Base-by-base conservation (phyloP, 2,888 invertebrate species). In the Tyria jacobaeae region DNA sequence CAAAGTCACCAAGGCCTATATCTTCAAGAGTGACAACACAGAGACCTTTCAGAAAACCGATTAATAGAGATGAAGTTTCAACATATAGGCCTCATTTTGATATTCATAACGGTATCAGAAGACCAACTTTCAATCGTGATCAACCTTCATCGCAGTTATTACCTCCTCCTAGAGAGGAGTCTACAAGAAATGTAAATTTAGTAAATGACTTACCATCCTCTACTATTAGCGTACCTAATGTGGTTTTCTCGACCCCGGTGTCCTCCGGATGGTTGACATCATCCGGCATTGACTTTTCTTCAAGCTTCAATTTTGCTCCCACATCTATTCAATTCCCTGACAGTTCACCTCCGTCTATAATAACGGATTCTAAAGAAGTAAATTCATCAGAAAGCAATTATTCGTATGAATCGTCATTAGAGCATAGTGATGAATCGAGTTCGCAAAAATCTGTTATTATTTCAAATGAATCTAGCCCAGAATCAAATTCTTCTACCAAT, bases 221-320 rank as follows among this genome's bases (percentile, higher is more conserved):
- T 27, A 81, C 82, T 17, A 64, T 75, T n/a, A 77, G 68, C 49
- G 60, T 75, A 39, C 73, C 90, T 27, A 87, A 86, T 60, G 73
- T 94, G 52, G 84, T 94, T 44, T 94, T 94, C 85, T 93, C 94
- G 34, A 90, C 92, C 15, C 86, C 90, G 1, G 83, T 87, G 35
- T 93, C 93, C 44, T 89, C 94, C 37, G 90, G 92, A 48, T 94
- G 94, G 94, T 67, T 92, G 44, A 94, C 93, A 9, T 93, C 94
- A 60, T 89, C 92, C 31, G 88, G 88, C 27, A 75, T 92, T 57
- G 93, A 89, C 51, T 93, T 92, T 68, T 88, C 92, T 37, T 91
- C 93, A 27, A 88, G 87, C 62, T 89, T 91, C 62, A 89, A 90
- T 66, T 92, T 92, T 70, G 85, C 78, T 52, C 89, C 91, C 2